Percentiles rank a stretch among this genome's conserved stretches.
phyloP scores from a whole-genome alignment of 2,113 vertebrate species.

The Halichoeres trimaculatus region DNA sequence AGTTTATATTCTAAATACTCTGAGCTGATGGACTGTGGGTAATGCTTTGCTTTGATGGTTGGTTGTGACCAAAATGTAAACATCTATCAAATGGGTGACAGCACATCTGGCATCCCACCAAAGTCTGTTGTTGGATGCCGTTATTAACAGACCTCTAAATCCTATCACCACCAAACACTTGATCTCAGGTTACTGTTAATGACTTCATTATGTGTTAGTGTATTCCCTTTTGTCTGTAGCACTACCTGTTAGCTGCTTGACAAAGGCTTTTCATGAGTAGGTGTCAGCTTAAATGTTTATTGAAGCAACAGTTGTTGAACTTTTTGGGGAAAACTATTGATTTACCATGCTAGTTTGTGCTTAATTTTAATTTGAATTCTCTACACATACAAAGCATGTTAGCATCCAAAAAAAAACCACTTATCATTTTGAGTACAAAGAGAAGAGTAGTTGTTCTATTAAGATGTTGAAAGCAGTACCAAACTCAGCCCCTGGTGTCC shows the following conservation, averaged over 20 bases:
- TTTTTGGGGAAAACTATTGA: background rate
- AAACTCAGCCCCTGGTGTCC: background rate
- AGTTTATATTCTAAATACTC: background rate
- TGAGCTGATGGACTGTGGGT: slow-evolving; percentile 14
- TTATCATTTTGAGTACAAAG: background rate
- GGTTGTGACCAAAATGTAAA: background rate
- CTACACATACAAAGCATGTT: background rate
- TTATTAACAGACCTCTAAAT: slow-evolving; percentile 59
- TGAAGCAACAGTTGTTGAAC: slow-evolving; percentile 4
- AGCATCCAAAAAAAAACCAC: background rate
- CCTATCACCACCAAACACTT: slow-evolving; percentile 55
- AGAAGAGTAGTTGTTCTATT: background rate
- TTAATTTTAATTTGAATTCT: slow-evolving; percentile 1
- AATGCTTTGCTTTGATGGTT: background rate
- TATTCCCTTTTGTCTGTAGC: slow-evolving; percentile 50
- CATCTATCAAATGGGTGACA: slow-evolving; percentile 30
- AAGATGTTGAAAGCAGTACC: background rate
- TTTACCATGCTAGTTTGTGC: slow-evolving; percentile 6
- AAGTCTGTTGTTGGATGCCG: slow-evolving; percentile 43
- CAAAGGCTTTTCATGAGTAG: slow-evolving; percentile 18
- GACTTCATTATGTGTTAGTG: slow-evolving; percentile 47
- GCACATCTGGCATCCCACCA: slow-evolving; percentile 37
- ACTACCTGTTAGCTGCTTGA: slow-evolving; percentile 22
- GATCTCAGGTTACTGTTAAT: slow-evolving; percentile 56
- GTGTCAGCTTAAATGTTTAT: slow-evolving; percentile 31